Evolutionary conservation across 2,888 invertebrate species (phyloP).

Genomic region (Coelogynopora nodosa): DNA sequence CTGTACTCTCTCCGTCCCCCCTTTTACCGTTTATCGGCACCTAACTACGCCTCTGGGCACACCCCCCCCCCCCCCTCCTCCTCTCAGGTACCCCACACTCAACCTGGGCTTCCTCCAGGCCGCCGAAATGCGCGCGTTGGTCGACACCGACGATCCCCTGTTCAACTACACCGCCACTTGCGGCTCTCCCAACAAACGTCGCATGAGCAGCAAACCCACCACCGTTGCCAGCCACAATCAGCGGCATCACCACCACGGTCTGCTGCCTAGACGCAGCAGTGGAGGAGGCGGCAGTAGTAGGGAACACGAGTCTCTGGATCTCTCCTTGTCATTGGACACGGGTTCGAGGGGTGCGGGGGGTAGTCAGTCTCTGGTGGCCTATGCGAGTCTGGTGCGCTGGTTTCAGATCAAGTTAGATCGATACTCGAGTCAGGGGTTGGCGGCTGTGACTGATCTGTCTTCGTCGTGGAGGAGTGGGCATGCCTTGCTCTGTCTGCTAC

Average conservation of each 20-base stretch:
- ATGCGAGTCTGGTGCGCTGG: not conserved
- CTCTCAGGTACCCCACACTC: not conserved
- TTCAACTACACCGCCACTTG: not conserved
- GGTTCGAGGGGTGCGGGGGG: not conserved
- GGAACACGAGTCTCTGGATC: not conserved
- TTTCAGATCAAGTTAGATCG: constrained; percentile 1
- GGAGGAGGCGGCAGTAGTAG: not conserved
- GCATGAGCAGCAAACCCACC: not conserved
- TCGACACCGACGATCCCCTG: not conserved
- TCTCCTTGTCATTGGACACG: not conserved
- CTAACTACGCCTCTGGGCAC: not conserved
- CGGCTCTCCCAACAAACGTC: not conserved
- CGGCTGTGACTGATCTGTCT: not conserved
- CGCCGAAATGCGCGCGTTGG: not conserved
- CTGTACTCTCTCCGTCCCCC: not conserved
- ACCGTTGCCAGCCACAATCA: not conserved
- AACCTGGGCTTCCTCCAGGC: not conserved
- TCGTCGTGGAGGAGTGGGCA: not conserved
- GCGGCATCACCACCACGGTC: not conserved
- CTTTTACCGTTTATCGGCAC: too few relatives aligned
- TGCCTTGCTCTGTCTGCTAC: not conserved
- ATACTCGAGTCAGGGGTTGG: not conserved
- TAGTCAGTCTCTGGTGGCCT: not conserved
- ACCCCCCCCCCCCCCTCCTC: not conserved
- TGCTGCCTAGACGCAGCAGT: not conserved